phyloP scores from a whole-genome alignment of 2,113 vertebrate genomes.

The Turnix velox region DNA sequence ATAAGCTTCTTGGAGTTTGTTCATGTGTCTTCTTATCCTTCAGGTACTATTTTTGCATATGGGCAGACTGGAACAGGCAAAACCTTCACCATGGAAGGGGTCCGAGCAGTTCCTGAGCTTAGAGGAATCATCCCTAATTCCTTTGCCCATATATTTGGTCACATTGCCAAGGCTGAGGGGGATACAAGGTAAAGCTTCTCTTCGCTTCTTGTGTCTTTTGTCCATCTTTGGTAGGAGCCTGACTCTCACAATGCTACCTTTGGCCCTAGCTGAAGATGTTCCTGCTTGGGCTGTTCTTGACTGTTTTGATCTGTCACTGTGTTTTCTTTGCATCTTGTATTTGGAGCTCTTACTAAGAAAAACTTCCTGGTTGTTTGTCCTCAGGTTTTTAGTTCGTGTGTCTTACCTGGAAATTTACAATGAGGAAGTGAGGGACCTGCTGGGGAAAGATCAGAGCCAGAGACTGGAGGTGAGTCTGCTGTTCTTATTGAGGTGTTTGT shows the following conservation, averaged over 20 bases:
- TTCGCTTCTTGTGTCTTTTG: neutral
- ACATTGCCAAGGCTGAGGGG: slow-evolving; percentile 98
- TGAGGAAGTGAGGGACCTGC: slow-evolving; percentile 93
- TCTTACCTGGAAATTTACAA: slow-evolving; percentile 99
- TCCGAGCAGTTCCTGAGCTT: slow-evolving; percentile 94
- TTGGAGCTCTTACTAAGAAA: neutral
- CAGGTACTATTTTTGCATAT: slow-evolving; percentile 98
- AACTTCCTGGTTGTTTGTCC: neutral
- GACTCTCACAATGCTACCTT: neutral
- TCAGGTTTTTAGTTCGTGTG: slow-evolving; percentile 94
- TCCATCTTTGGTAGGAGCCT: neutral
- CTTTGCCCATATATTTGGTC: slow-evolving; percentile 97
- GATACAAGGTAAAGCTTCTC: slow-evolving; percentile 85
- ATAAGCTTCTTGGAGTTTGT: neutral
- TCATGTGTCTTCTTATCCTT: neutral
- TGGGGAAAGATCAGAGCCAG: slow-evolving; percentile 95
- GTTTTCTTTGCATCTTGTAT: neutral
- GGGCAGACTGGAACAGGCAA: slow-evolving; percentile 99
- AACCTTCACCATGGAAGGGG: slow-evolving; percentile 98
- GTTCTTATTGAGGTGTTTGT: neutral
- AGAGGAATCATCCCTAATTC: slow-evolving; percentile 98
- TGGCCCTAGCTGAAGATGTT: neutral
- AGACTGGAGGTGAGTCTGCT: slow-evolving; percentile 86
- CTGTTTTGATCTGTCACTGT: neutral
- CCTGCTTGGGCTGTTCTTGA: neutral